Base-by-base conservation (phyloP, 2,113 vertebrate genomes). In the Sebastes fasciatus region DNA sequence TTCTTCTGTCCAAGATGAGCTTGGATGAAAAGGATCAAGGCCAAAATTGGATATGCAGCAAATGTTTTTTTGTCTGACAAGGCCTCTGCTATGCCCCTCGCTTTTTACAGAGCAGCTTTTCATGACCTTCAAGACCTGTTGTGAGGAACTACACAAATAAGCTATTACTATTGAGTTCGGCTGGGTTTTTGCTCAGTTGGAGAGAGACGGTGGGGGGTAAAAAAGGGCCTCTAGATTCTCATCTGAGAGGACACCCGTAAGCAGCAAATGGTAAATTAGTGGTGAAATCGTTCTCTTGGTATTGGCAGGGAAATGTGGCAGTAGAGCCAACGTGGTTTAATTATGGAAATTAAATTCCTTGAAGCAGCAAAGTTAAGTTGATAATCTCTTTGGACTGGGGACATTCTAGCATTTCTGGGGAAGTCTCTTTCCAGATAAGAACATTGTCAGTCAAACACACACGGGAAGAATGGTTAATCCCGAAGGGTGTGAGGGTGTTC, bases 301-400 rank as follows among this genome's bases (percentile, higher is more conserved):
- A 66, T 90, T 91, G 85, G 90, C 86, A 85, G 82, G 64, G 19
- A 86, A 86, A 92, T 42, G 79, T 75, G 73, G 79, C 80, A 74
- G 78, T 52, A 26, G 78, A 80, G 90, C 92, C 90, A 91, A 87
- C 76, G 54, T 87, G 83, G 88, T 93, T 95, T 94, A 94, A 95
- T 96, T 95, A 95, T 93, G 93, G 88, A 94, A 94, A 96, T 94
- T 74, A 94, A 83, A 94, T 91, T 95, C 88, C 88, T 91, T 89
- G 89, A 92, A 92, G 91, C 92, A 90, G 91, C 88, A 92, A 94
- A 95, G 89, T 95, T 93, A 90, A 92, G 92, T 88, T 94, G 87
- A 94, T 95, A 94, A 95, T 95, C 90, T 94, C 85, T 93, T 91
- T 91, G 88, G 93, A 92, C 89, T 87, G 79, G 89, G 88, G 88